These are phyloP conservation scores for Hyles vespertilio DNA, from an alignment of 1,140 invertebrate genomes.

Conservation along the genomic window DNA sequence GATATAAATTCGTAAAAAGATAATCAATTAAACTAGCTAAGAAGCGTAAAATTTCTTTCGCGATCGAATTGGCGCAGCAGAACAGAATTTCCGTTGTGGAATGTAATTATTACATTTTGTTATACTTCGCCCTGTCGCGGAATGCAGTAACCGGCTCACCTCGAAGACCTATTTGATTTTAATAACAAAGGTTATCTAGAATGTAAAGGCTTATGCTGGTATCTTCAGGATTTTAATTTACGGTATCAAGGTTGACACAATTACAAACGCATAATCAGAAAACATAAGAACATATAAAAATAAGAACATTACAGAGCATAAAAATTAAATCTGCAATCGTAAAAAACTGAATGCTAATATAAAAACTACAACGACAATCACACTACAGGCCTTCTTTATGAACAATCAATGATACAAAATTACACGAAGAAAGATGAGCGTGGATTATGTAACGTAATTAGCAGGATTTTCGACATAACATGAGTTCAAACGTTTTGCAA, in stretches of 20 bases:
- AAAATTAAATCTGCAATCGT: no score
- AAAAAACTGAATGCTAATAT: no score
- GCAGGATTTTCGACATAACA: slow-evolving; percentile 15
- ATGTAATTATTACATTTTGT: slow-evolving; percentile 2
- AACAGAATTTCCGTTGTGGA: not conserved
- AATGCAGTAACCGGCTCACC: slow-evolving; percentile 36
- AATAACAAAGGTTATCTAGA: slow-evolving; percentile 38
- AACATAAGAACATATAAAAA: no score
- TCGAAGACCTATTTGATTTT: slow-evolving; percentile 32
- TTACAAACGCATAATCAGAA: no score
- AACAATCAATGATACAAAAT: not conserved
- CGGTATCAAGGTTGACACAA: slow-evolving; percentile 9
- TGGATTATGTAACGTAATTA: slow-evolving; percentile 28
- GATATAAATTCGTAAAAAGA: not conserved
- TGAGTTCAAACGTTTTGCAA: slow-evolving; percentile 26
- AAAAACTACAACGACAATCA: no score
- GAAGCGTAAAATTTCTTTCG: slow-evolving; percentile 4
- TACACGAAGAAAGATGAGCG: not conserved
- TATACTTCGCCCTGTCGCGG: slow-evolving; percentile 2
- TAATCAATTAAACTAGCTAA: slow-evolving; percentile 2
- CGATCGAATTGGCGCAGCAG: not conserved
- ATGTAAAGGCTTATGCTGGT: slow-evolving; percentile 19
- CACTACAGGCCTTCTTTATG: no score
- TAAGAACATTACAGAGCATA: no score
- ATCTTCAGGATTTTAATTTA: slow-evolving; percentile 8